Base-by-base conservation (phyloP, 23 tunicate genomes). In the Corella eumyota region DNA sequence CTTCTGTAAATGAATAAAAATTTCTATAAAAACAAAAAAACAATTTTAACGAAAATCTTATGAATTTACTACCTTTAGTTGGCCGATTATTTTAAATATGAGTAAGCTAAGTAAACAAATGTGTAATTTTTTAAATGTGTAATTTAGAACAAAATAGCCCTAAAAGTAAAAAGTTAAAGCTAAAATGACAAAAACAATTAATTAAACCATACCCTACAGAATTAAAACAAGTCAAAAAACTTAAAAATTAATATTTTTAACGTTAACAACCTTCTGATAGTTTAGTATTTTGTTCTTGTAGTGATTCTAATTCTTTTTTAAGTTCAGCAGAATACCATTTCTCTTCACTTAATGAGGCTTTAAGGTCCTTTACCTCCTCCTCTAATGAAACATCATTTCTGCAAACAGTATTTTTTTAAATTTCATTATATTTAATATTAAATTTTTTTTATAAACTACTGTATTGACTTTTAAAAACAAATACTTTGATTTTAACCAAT, bases 261-360 rank as follows among this genome's bases (percentile, higher is more conserved):
- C n/a, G n/a, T n/a, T n/a, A n/a, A n/a, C n/a, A n/a, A 77, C 85
- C 85, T 40, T 44, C 50, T 25, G 56, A 25, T 20, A 61, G 33
- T 50, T 68, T 50, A 6, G 32, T 50, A 36, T 61, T 52, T 34
- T 77, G 66, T 19, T 36, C 40, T 50, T 86, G 55, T 37, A 59
- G 29, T 28, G 61, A 54, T 23, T 71, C 85, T 36, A 75, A 34
- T 77, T 86, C 95, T 28, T 71, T 63, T 44, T 86, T 86, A 36
- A 86, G 58, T 60, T 86, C 95, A 28, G 58, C 28, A 34, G 85
- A 38, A 53, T 71, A 86, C 95, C 95, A 86, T 65, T 86, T 86
- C 58, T 86, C 95, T 58, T 86, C 95, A 28, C 65, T 60, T 20
- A 77, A 47, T 9, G 85, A 75, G 2, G 75, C 64, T 37, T 86